Evolutionary conservation across 2,113 vertebrate species (phyloP).

Genomic region (Actenoides lindsayi): DNA sequence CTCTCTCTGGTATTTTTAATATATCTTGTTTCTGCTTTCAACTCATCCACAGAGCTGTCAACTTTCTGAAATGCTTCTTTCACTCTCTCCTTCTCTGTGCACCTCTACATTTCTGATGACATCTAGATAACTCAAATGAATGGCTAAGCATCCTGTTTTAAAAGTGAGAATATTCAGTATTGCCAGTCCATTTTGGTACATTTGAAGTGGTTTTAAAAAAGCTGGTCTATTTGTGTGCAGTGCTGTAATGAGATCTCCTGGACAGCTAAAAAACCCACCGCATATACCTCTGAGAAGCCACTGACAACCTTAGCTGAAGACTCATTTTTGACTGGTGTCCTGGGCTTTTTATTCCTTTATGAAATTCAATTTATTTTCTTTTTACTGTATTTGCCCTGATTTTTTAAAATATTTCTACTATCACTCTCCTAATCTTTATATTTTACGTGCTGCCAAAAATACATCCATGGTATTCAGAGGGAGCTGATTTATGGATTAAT

Average conservation of each 20-base stretch:
- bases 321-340: neutral
- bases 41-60: constrained; percentile 64
- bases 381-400: neutral
- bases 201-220: neutral
- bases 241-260: constrained; percentile 20
- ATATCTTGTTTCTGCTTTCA: constrained; percentile 62
- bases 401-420: neutral
- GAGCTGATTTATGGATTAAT: neutral
- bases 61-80: constrained; percentile 58
- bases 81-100: neutral
- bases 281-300: neutral
- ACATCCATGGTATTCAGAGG: neutral
- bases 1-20: constrained; percentile 62
- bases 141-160: constrained; percentile 9
- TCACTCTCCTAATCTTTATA: neutral
- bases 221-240: neutral
- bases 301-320: neutral
- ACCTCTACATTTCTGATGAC: constrained; percentile 48
- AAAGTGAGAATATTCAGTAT: constrained; percentile 23
- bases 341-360: neutral
- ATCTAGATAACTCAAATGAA: constrained; percentile 51
- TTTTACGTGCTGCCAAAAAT: neutral
- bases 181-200: constrained; percentile 4
- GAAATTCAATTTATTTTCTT: neutral
- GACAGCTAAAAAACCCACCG: neutral